phyloP scores from a whole-genome alignment of 1,140 invertebrate genomes.

The Brachionus plicatilis region DNA sequence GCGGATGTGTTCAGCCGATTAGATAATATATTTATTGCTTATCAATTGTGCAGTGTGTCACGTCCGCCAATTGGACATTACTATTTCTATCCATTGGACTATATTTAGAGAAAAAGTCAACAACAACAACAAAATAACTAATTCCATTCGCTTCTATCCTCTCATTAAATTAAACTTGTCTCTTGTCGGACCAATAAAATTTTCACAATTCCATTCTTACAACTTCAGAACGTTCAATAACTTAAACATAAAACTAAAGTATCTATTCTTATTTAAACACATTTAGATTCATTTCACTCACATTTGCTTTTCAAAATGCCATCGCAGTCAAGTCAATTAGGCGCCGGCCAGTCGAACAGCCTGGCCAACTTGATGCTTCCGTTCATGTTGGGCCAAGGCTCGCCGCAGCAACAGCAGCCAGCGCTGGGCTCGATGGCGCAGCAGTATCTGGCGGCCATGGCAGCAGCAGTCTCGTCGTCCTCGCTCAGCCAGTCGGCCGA shows the following conservation, averaged over 20 bases:
- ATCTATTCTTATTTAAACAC: neutral
- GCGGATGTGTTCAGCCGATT: neutral
- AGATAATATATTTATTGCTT: neutral
- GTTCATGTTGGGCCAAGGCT: neutral
- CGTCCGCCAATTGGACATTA: neutral
- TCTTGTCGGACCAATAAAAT: neutral
- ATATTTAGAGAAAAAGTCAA: no score
- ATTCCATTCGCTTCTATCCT: neutral
- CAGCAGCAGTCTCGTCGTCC: neutral
- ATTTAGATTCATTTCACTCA: neutral
- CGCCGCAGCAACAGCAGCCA: neutral
- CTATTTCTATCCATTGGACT: neutral
- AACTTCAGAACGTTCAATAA: neutral
- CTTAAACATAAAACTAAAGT: no score
- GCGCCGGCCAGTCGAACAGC: neutral
- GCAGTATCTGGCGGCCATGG: slow-evolving; percentile 8
- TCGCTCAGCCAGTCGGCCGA: neutral
- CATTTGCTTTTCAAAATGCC: neutral
- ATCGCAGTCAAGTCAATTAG: slow-evolving; percentile 1
- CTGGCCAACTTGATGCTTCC: neutral
- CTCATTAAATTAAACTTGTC: neutral
- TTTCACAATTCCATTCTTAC: neutral
- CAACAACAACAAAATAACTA: neutral
- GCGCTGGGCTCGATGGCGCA: neutral
- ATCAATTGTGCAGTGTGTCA: neutral